Evolutionary conservation across 2,113 vertebrate species (phyloP).

Genomic region (Brachypteracias leptosomus): DNA sequence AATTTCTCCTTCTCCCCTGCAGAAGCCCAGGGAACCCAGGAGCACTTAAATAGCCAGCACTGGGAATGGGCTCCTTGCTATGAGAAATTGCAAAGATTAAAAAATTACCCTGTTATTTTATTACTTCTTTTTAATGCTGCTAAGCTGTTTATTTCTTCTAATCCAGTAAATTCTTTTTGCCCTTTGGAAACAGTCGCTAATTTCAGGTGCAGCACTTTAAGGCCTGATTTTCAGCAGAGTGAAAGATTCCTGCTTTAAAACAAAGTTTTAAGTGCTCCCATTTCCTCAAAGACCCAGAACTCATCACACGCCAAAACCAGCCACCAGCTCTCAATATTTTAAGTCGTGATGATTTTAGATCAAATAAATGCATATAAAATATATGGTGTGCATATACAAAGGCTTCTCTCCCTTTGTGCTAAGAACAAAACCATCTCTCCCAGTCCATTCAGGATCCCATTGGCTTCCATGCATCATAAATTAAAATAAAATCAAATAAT

Average conservation of each 20-base stretch:
- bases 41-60: rapidly evolving
- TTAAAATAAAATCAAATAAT: neutral
- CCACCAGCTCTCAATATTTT: neutral
- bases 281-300: neutral
- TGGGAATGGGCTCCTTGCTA: neutral
- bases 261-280: neutral
- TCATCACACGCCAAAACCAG: neutral
- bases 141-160: neutral
- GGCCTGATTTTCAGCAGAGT: neutral
- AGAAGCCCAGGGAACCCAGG: neutral
- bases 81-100: rapidly evolving
- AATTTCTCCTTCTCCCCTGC: neutral
- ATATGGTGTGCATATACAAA: rapidly evolving
- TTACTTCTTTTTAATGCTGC: neutral
- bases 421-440: neutral
- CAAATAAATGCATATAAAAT: neutral
- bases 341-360: no score
- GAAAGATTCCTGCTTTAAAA: neutral
- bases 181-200: neutral
- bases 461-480: neutral
- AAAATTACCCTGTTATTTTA: neutral
- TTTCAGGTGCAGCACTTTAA: neutral
- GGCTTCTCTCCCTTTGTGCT: neutral
- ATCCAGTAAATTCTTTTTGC: neutral
- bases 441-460: rapidly evolving